phyloP scores from a whole-genome alignment of 2,888 invertebrate species.

The Drosophila helvetica region DNA sequence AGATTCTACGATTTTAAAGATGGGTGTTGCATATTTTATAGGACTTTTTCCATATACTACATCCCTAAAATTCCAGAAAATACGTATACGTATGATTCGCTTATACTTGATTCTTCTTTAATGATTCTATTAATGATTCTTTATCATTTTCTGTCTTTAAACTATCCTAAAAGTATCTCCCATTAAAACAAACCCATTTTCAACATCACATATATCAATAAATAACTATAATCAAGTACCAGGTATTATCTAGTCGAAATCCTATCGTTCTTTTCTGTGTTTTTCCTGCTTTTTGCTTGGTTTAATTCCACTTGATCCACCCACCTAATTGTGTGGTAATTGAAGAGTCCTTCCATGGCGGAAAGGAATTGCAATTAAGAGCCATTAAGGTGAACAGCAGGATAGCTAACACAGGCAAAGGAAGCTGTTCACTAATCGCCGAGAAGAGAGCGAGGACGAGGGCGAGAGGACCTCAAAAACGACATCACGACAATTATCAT shows the following conservation, averaged over 20 bases:
- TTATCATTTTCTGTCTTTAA: no score
- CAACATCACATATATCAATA: background rate
- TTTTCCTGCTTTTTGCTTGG: background rate
- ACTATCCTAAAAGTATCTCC: background rate
- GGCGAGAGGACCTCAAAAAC: background rate
- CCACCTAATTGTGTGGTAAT: slow-evolving; percentile 37
- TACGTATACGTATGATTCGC: no score
- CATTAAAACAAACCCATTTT: background rate
- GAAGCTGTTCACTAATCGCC: background rate
- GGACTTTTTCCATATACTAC: no score
- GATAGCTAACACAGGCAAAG: background rate
- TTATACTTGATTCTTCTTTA: no score
- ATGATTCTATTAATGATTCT: no score
- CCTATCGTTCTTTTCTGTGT: background rate
- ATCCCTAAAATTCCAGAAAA: fast-evolving
- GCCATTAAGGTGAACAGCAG: slow-evolving; percentile 24
- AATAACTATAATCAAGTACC: background rate
- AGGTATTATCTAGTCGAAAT: background rate
- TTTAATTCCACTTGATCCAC: slow-evolving; percentile 19
- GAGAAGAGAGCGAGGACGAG: background rate
- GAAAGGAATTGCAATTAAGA: slow-evolving; percentile 40
- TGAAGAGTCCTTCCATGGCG: slow-evolving; percentile 28
- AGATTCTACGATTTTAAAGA: no score
- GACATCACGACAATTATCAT: slow-evolving; percentile 2
- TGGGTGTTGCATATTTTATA: no score